Percentiles rank a stretch among this genome's conserved stretches.
These are phyloP conservation scores for Dryomyza anilis DNA, from an alignment of 2,888 invertebrate species.

Conservation along the genomic window DNA sequence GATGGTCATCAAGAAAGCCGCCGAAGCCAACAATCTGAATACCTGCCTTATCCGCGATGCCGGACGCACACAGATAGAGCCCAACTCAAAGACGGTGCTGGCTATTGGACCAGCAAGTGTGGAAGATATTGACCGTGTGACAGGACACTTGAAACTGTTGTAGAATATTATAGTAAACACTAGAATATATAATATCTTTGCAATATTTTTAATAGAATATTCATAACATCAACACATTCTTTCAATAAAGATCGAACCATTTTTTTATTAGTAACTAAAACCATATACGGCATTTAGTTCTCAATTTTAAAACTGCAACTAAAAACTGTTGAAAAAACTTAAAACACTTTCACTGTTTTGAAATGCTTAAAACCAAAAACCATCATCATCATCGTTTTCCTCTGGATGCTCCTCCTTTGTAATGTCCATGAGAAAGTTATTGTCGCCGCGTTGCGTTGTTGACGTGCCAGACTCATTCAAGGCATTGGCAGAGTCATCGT, in stretches of 20 bases:
- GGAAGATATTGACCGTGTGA: slow-evolving; percentile 77
- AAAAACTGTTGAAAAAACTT: too few species aligned
- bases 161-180: slow-evolving; percentile 63
- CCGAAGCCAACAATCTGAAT: slow-evolving; percentile 72
- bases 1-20: slow-evolving; percentile 70
- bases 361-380: slow-evolving; percentile 47
- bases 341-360: not conserved
- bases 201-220: not conserved
- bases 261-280: not conserved
- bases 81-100: slow-evolving; percentile 87
- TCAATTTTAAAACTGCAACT: too few species aligned
- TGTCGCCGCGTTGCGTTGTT: slow-evolving; percentile 10
- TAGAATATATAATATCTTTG: not conserved
- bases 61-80: slow-evolving; percentile 89
- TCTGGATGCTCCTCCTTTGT: slow-evolving; percentile 30
- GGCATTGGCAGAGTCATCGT: slow-evolving; percentile 31
- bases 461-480: slow-evolving; percentile 7
- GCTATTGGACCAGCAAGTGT: slow-evolving; percentile 91
- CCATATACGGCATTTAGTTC: too few species aligned
- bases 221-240: not conserved
- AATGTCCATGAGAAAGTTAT: slow-evolving; percentile 22
- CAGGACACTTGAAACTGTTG: slow-evolving; percentile 85
- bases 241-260: not conserved
- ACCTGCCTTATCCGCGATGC: slow-evolving; percentile 85
- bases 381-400: slow-evolving; percentile 49